Evolutionary conservation across 30 jellyfish, hydroid and myxozoan genomes (phyloP), one percentile per base, ranked within the genome.

Genomic region (Aurelia aurita): DNA sequence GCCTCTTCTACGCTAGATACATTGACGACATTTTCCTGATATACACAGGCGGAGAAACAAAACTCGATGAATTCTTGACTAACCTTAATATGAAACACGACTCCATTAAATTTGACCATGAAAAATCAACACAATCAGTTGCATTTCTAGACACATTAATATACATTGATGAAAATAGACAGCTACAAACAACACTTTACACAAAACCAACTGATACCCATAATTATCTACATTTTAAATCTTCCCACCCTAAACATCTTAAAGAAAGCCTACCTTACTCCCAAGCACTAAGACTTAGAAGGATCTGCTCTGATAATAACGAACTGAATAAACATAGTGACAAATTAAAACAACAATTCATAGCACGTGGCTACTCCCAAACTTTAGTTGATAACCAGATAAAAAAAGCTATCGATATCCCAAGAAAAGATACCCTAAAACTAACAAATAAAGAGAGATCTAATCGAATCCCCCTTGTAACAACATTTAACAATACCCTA

Each of bases 1-100:
- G 76, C 75, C 49, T 34, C 14, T 35, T 49, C 60, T 68, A 65
- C 58, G 58, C 59, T 61, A 79, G 91, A 46, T 81, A 66, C 53
- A 64, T 81, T 81, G 76, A 81, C 32, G 87, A 81, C 73, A 81
- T 66, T 3, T 44, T 81, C 91, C 16, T 67, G 35, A 67, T 16
- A 6, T 65, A 69, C 71, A 64, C 91, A 31, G 73, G 51, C 15
- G 68, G 77, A 14, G 58, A 49, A 68, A 5, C 62, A 22, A 66
- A 43, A 25, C 87, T 66, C 22, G 32, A 46, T 18, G 31, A 49
- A 8, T 81, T 67, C 63, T 65, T 69, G 8, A 54, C 59, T 13
- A 28, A 21, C 31, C 67, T 81, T 14, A 66, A 81, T 71, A 66
- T 32, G n/a, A 81, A 58, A 54, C 91, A 65, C 47, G 62, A 47